Evolutionary conservation across 1,140 invertebrate species (phyloP), one percentile per base, ranked within the genome.

Genomic region (Drosophila suzukii): DNA sequence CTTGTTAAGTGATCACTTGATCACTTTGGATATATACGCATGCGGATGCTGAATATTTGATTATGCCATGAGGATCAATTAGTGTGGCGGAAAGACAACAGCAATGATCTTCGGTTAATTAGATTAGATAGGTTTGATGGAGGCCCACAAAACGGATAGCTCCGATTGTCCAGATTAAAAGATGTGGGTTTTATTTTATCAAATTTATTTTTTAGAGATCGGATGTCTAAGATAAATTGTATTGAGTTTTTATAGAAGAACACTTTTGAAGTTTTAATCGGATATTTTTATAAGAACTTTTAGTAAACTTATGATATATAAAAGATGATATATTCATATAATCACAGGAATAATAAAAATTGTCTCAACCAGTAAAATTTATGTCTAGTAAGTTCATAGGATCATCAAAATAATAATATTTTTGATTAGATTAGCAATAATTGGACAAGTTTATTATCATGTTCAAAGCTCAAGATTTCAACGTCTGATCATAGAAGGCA

Each of bases 1-100:
- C 67, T 70, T 57, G 50, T 63, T 63, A 63, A 50, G 44, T 55
- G 58, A 62, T 63, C 54, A 59, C 67, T 71, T 71, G 55, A 62
- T 62, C 46, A 7, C 63, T 13, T 44, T 43, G 54, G 30, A 43
- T 62, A 32, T 11, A n/a, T 20, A 34, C 32, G 30, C 30, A 36
- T 53, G 70, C 67, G 68, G 55, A 73, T 72, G 55, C 36, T 41
- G 67, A 17, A 70, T 34, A 71, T 71, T 71, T 70, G 67, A 71
- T 71, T 71, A 71, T 54, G 39, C 17, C 30, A 44, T 46, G 68
- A 36, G 56, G 30, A 71, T 71, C 67, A 68, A 68, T 68, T 68
- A 53, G 38, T 68, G 60, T 13, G 36, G 20, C 63, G 61, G 13
- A 27, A 15, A 36, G 32, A 43, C 20, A 27, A 30, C 32, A 11